Percentiles rank a stretch among this genome's conserved stretches.
Conservation (phyloP, 2,797 vertebrate genomes). For the Protosalanx chinensis region DNA sequence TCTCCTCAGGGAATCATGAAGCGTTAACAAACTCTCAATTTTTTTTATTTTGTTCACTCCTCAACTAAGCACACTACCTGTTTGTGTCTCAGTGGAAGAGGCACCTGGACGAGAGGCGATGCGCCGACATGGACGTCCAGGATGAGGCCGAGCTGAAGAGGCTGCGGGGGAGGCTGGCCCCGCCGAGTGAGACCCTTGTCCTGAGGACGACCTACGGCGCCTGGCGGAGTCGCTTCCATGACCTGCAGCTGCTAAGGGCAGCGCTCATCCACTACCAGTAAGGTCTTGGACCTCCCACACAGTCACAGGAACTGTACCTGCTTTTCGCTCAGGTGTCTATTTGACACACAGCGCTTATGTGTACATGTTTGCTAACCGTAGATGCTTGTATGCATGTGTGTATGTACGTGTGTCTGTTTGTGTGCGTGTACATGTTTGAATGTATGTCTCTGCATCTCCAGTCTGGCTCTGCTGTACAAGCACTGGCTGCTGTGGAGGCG, state of each 20-base stretch:
- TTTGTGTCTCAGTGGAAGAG: slow-evolving; percentile 37
- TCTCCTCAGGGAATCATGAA: neutral
- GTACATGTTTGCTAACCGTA: neutral
- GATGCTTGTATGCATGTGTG: neutral
- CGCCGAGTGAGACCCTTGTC: slow-evolving; percentile 10
- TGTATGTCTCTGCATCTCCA: slow-evolving; percentile 12
- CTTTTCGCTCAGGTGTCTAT: neutral
- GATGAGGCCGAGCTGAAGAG: slow-evolving; percentile 8
- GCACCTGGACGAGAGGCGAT: slow-evolving; percentile 2
- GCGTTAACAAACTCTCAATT: neutral
- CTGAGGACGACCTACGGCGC: slow-evolving; percentile 15
- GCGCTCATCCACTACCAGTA: slow-evolving; percentile 30
- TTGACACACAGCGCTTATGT: no score
- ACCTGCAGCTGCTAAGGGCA: slow-evolving; percentile 20
- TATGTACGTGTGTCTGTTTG: slow-evolving; percentile 4
- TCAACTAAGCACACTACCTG: no score
- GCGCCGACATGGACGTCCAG: neutral
- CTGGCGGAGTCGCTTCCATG: slow-evolving; percentile 21
- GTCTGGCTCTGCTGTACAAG: slow-evolving; percentile 29
- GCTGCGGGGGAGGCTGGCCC: slow-evolving; percentile 34
- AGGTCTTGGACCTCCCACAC: neutral
- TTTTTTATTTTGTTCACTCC: no score
- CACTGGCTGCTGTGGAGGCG: slow-evolving; percentile 39
- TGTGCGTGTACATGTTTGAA: slow-evolving; percentile 5
- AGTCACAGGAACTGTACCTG: neutral